Percentiles rank a stretch among this genome's conserved stretches.
These are phyloP conservation scores for Neosalanx taihuensis DNA, from an alignment of 2,797 vertebrate genomes.

Conservation along the genomic window DNA sequence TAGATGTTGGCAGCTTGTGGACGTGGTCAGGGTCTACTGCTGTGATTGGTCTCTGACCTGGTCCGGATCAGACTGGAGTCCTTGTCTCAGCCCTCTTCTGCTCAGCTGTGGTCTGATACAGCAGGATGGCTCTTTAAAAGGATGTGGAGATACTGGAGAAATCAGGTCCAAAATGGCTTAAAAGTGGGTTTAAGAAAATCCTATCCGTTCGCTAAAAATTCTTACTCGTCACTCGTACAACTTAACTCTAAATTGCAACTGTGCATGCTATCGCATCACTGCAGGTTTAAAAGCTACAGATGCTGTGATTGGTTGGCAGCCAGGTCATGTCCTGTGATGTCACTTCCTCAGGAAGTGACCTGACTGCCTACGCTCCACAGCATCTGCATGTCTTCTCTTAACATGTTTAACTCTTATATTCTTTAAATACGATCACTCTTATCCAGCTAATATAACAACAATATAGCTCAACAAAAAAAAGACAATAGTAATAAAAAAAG, in stretches of 20 bases:
- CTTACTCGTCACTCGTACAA: slow-evolving; percentile 33
- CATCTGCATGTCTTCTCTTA: slow-evolving; percentile 15
- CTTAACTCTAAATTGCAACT: slow-evolving; percentile 39
- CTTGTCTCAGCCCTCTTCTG: slow-evolving; percentile 42
- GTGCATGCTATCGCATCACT: slow-evolving; percentile 43
- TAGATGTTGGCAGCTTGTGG: slow-evolving; percentile 3
- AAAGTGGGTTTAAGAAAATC: slow-evolving; percentile 26
- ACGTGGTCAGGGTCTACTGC: slow-evolving; percentile 13
- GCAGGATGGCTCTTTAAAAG: background rate
- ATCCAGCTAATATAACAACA: slow-evolving; percentile 24
- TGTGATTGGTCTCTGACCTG: background rate
- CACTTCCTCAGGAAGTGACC: slow-evolving; percentile 22
- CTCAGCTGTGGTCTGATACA: slow-evolving; percentile 47
- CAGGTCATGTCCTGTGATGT: slow-evolving; percentile 30
- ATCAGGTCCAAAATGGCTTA: slow-evolving; percentile 42
- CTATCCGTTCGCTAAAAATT: slow-evolving; percentile 1
- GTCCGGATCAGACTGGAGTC: slow-evolving; percentile 12
- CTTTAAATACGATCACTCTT: slow-evolving; percentile 36
- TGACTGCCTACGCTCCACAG: slow-evolving; percentile 30
- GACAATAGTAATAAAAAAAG: background rate
- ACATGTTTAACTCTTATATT: slow-evolving; percentile 40
- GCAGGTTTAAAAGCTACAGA: slow-evolving; percentile 38
- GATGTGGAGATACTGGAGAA: slow-evolving; percentile 31
- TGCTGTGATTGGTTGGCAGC: slow-evolving; percentile 37
- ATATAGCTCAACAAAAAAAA: slow-evolving; percentile 15